Percentiles rank a stretch among this genome's conserved stretches.
phyloP scores from a whole-genome alignment of 2,113 vertebrate species.

The Procapra przewalskii region DNA sequence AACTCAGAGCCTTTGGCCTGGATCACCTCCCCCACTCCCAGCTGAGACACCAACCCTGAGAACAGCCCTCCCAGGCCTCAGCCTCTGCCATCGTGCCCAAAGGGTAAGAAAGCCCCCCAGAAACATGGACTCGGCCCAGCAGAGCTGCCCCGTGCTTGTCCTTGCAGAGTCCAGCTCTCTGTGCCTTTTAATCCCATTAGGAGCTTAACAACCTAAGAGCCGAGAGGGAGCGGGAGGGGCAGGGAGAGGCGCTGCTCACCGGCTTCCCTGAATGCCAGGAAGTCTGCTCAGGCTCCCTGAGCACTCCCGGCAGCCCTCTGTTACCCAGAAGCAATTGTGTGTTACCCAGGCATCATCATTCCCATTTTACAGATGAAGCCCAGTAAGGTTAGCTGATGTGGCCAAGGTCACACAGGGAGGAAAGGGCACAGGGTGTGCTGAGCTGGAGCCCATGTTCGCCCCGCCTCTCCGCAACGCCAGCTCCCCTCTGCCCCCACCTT shows the following conservation, averaged over 20 bases:
- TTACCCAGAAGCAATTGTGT: neutral
- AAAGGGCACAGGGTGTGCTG: neutral
- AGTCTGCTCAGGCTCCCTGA: neutral
- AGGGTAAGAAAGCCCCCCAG: constrained; percentile 74
- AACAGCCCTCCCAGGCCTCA: constrained; percentile 53
- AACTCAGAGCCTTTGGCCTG: neutral
- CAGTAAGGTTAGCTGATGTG: neutral
- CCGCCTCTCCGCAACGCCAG: neutral
- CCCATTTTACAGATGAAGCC: neutral
- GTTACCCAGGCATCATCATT: neutral
- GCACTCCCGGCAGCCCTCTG: neutral
- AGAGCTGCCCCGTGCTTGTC: neutral
- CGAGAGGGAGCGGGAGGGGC: neutral
- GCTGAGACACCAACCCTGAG: constrained; percentile 26
- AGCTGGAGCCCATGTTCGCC: neutral
- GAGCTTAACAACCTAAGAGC: constrained; percentile 64
- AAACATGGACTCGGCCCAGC: constrained; percentile 60
- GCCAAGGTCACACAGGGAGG: neutral
- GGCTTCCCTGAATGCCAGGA: neutral
- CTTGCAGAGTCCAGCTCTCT: neutral
- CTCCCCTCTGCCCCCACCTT: constrained; percentile 79
- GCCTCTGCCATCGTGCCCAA: constrained; percentile 77
- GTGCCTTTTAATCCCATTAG: constrained; percentile 72
- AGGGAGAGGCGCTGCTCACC: neutral
- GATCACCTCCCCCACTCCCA: too few species aligned